Evolutionary conservation across 2,888 invertebrate species (phyloP).

Genomic region (Carpatolechia fugitivella): DNA sequence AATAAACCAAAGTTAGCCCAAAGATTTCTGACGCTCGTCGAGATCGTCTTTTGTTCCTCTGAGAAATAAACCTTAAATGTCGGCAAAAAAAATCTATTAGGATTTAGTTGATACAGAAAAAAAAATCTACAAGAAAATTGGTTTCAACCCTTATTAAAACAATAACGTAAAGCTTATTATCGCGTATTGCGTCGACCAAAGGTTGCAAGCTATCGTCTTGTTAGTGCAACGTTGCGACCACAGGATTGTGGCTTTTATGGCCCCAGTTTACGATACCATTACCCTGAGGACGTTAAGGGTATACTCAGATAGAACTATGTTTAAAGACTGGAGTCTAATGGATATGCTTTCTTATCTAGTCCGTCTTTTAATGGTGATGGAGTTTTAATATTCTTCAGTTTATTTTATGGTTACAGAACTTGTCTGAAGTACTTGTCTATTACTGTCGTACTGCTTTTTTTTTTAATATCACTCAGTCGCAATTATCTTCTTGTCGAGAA

Average conservation of each 20-base stretch:
- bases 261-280: constrained; percentile 14
- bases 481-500: no score
- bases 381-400: not conserved
- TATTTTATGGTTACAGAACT: not conserved
- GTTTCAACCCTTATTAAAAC: not conserved
- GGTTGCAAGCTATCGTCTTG: constrained; percentile 10
- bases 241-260: constrained; percentile 16
- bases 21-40: no score
- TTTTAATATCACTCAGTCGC: no score
- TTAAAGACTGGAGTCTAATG: not conserved
- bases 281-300: not conserved
- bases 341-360: not conserved
- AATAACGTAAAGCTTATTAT: not conserved
- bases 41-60: no score
- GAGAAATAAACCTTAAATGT: no score
- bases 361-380: not conserved
- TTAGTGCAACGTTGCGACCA: constrained; percentile 8
- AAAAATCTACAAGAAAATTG: not conserved
- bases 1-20: no score
- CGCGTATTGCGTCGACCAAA: not conserved
- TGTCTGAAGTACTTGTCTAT: no score
- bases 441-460: no score
- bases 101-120: not conserved
- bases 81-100: no score
- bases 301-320: not conserved